phyloP scores from a whole-genome alignment of 2,888 invertebrate species.

The Formica aserva region DNA sequence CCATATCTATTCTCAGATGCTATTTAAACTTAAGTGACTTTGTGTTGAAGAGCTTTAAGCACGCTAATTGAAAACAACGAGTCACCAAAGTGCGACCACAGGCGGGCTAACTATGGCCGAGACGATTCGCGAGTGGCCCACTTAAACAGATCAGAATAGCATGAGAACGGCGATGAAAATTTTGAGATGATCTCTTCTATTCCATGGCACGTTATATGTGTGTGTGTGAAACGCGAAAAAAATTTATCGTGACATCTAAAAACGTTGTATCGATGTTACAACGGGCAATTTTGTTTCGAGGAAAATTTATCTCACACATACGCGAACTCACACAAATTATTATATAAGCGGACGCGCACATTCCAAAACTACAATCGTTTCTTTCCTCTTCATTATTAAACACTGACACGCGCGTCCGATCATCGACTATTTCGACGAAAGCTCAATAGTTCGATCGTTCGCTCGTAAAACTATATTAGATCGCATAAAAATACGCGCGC shows the following conservation, averaged over 20 bases:
- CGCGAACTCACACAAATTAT: not conserved
- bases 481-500: not conserved
- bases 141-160: slow-evolving; percentile 42
- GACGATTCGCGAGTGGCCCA: slow-evolving; percentile 39
- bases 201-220: not conserved
- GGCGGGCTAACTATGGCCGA: slow-evolving; percentile 36
- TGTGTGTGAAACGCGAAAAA: not conserved
- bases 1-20: slow-evolving; percentile 15
- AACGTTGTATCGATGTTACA: not conserved
- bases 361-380: not conserved
- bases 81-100: slow-evolving; percentile 36
- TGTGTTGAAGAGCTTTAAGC: slow-evolving; percentile 44
- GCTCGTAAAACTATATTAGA: not conserved
- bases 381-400: not conserved
- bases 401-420: not conserved
- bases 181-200: not conserved
- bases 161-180: slow-evolving; percentile 28
- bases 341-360: not conserved
- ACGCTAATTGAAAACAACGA: slow-evolving; percentile 53
- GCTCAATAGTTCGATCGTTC: not conserved
- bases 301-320: not conserved
- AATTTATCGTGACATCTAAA: not conserved
- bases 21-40: slow-evolving; percentile 53
- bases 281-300: not conserved
- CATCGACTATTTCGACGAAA: not conserved